phyloP scores from a whole-genome alignment of 2,888 invertebrate genomes.

The Glyphotaelius pellucidus region DNA sequence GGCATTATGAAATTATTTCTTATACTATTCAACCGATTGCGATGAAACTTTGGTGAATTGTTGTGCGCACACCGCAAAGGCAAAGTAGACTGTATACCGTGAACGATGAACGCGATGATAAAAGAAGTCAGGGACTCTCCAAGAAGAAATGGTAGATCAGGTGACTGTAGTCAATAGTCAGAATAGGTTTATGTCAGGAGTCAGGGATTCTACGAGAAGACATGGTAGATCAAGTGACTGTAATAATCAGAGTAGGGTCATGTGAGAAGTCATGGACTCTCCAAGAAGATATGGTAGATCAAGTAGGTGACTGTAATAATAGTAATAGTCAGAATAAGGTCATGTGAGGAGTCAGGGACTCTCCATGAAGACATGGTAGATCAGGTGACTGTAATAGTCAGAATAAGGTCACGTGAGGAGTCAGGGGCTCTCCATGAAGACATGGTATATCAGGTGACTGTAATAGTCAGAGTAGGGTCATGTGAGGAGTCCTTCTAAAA shows the following conservation, averaged over 20 bases:
- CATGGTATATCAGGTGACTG: not conserved
- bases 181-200: not conserved
- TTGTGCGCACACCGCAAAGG: too few species aligned
- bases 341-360: not conserved
- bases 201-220: too few species aligned
- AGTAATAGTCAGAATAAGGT: not conserved
- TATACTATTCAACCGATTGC: too few species aligned
- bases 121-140: not conserved
- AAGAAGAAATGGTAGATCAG: not conserved
- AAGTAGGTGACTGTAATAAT: too few species aligned
- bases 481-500: not conserved
- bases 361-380: not conserved
- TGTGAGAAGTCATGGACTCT: not conserved
- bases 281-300: not conserved
- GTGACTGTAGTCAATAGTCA: not conserved
- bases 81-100: too few species aligned
- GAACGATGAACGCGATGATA: not conserved
- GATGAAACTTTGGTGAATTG: too few species aligned
- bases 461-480: not conserved
- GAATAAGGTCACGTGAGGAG: not conserved
- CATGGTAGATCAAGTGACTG: not conserved
- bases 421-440: too few species aligned
- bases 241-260: not conserved
- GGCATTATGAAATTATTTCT: too few species aligned
- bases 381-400: not conserved